These are phyloP conservation scores for Dermatemys mawii DNA, from an alignment of 2,113 vertebrate genomes.

Conservation along the genomic window DNA sequence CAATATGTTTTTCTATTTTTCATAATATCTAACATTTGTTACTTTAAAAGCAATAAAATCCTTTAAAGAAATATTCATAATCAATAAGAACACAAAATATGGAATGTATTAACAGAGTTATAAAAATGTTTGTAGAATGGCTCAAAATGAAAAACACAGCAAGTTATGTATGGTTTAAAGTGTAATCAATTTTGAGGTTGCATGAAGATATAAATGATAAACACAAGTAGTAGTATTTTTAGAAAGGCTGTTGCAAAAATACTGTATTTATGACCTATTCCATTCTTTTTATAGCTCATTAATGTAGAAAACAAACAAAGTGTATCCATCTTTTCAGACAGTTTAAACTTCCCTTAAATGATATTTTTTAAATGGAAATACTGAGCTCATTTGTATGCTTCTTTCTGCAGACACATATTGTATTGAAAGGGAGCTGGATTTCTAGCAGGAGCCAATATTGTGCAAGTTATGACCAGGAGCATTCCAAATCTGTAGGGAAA, in stretches of 20 bases:
- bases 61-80: conserved; percentile 82
- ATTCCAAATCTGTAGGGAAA: not conserved
- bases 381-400: conserved; percentile 29
- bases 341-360: conserved; percentile 81
- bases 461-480: not conserved
- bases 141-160: conserved; percentile 82
- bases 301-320: conserved; percentile 81
- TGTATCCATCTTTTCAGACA: conserved; percentile 77
- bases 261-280: conserved; percentile 79
- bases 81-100: conserved; percentile 84
- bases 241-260: conserved; percentile 80
- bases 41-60: conserved; percentile 82
- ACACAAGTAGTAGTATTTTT: conserved; percentile 80
- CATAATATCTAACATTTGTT: conserved; percentile 74
- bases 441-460: not conserved
- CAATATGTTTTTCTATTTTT: conserved; percentile 63
- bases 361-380: conserved; percentile 79
- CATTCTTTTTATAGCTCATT: conserved; percentile 84
- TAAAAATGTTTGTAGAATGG: conserved; percentile 80
- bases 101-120: conserved; percentile 83
- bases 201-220: conserved; percentile 82
- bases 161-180: conserved; percentile 80
- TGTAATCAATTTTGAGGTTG: conserved; percentile 84
- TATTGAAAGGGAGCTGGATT: not conserved
- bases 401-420: not conserved